Base-by-base conservation (phyloP, 1,140 invertebrate species). In the Drosophila serrata region DNA sequence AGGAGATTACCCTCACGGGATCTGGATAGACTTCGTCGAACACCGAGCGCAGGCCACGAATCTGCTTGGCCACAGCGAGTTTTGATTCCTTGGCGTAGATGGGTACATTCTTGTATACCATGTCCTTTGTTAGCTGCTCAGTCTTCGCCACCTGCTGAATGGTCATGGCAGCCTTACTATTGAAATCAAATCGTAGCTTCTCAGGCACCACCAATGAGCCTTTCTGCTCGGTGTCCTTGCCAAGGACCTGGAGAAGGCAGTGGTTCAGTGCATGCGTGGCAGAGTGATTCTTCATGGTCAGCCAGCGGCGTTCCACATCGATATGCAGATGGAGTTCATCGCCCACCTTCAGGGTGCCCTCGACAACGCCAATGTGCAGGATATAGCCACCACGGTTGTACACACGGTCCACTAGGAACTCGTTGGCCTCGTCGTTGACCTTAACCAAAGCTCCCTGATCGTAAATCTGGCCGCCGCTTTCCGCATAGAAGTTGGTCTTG, bases 21-120 rank as follows among this genome's bases (percentile, higher is more conserved):
- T 99, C 99, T 1, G 99, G 99, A 93, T 99, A 99, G 6, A 98
- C 97, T 94, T 99, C 99, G 93, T 99, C 98, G 94, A 99, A 99
- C 93, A 99, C 98, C 29, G 99, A 99, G 74, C 99, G 95, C 17
- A 99, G 94, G 3, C 99, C 99, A 78, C 97, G 95, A 75, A 99
- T 98, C 62, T 96, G 96, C 94, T 99, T 99, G 13, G 99, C 85
- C 56, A 88, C 27, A 0, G 85, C 85, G 2, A 88, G 49, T 11
- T 88, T 49, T n/a, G 97, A 95, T 76, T 98, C 96, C 93, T 98
- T 98, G 15, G 98, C 96, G 94, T 96, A 99, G 13, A 99, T 97
- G 61, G 94, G 92, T 74, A 96, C 95, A 93, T 99, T 98, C 57
- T 95, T 94, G 59, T 94, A 93, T 33, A 99, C 96, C 72, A 99